Conservation (phyloP, 2,888 invertebrate genomes). For the Microplitis deprimator region DNA sequence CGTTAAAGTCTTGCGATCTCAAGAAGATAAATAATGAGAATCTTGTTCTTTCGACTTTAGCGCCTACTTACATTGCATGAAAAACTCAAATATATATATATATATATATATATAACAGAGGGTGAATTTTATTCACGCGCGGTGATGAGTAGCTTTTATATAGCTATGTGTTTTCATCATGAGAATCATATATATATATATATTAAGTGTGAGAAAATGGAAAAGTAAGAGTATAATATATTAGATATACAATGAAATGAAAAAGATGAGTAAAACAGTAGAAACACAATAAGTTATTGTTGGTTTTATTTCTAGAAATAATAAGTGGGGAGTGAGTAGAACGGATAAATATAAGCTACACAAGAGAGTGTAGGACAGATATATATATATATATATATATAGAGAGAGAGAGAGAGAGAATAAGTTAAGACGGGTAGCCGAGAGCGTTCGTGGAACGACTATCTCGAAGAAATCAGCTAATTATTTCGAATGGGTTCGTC, state of each 20-base stretch:
- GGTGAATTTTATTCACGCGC: neutral
- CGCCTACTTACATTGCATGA: neutral
- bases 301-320: neutral
- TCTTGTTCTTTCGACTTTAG: neutral
- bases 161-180: too few relatives aligned
- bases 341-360: neutral
- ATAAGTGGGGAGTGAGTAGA: neutral
- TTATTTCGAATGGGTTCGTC: constrained; percentile 70
- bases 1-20: constrained; percentile 15
- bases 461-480: constrained; percentile 69
- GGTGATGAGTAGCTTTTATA: too few relatives aligned
- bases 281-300: too few relatives aligned
- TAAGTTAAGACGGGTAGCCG: constrained; percentile 33
- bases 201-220: too few relatives aligned
- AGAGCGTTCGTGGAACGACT: constrained; percentile 55
- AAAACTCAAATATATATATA: too few relatives aligned
- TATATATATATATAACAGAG: neutral
- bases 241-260: too few relatives aligned
- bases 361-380: too few relatives aligned
- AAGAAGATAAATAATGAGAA: constrained; percentile 12
- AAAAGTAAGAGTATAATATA: too few relatives aligned
- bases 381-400: too few relatives aligned
- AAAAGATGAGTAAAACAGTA: too few relatives aligned
- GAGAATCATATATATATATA: too few relatives aligned
- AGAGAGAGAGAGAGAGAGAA: neutral